These are phyloP conservation scores for Gryon sp. DNA, from an alignment of 1,140 invertebrate genomes.

Conservation along the genomic window DNA sequence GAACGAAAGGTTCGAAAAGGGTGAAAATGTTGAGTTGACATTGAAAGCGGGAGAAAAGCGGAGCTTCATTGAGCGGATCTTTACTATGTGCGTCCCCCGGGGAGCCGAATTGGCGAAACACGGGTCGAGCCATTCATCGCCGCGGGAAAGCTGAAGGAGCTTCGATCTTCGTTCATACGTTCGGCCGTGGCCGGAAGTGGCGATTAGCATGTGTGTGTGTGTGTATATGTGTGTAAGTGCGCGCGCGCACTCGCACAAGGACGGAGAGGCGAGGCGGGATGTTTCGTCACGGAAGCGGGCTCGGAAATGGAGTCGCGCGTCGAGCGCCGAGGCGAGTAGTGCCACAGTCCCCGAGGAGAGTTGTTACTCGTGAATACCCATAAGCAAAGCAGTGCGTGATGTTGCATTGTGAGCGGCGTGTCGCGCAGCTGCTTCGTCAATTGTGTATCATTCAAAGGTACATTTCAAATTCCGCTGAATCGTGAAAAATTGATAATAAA, in stretches of 20 bases:
- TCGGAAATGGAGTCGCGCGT: constrained; percentile 17
- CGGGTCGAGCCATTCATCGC: constrained; percentile 13
- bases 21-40: too few relatives aligned
- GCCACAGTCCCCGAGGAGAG: neutral
- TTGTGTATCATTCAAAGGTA: too few relatives aligned
- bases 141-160: constrained; percentile 15
- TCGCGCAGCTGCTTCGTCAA: too few relatives aligned
- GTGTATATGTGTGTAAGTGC: too few relatives aligned
- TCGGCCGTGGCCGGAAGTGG: constrained; percentile 31
- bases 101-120: neutral
- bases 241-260: constrained; percentile 9
- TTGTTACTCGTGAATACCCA: too few relatives aligned
- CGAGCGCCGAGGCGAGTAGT: constrained; percentile 21
- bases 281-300: constrained; percentile 28
- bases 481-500: too few relatives aligned
- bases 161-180: constrained; percentile 13
- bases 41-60: neutral
- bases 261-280: constrained; percentile 8
- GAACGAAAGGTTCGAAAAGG: too few relatives aligned
- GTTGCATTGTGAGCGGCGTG: too few relatives aligned
- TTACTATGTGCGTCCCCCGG: neutral
- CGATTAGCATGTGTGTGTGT: constrained; percentile 16
- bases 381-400: too few relatives aligned
- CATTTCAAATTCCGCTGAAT: too few relatives aligned
- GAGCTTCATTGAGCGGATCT: neutral